These are phyloP conservation scores for Psilopsiagon aurifrons DNA, from an alignment of 2,113 vertebrate genomes.

Conservation along the genomic window DNA sequence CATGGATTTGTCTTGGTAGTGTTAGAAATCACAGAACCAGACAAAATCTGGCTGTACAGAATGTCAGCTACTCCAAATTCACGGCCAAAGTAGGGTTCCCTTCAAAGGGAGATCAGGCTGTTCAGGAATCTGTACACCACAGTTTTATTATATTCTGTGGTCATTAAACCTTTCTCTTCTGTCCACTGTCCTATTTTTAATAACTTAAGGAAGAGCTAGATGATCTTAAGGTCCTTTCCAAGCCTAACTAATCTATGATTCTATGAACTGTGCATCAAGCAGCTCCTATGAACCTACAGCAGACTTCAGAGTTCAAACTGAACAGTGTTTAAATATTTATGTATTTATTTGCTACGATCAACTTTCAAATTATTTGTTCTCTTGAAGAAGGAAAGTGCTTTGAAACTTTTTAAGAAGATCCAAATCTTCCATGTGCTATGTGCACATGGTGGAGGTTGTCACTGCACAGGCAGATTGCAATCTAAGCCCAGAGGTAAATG, in stretches of 20 bases:
- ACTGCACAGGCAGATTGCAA: not conserved
- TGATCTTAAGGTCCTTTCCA: not conserved
- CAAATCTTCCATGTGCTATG: not conserved
- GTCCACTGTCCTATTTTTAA: not conserved
- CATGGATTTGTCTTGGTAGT: not conserved
- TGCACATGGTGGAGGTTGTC: not conserved
- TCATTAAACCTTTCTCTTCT: not conserved
- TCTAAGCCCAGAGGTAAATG: not conserved
- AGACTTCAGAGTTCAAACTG: not conserved
- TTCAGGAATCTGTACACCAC: not conserved
- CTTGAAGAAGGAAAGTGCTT: not conserved
- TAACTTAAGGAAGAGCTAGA: not conserved
- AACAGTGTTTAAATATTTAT: not conserved
- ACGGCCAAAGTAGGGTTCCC: not conserved
- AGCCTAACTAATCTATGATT: not conserved
- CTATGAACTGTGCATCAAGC: not conserved
- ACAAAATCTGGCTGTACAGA: not conserved
- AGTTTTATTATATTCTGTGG: not conserved
- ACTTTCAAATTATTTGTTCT: not conserved
- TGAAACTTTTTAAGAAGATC: not conserved
- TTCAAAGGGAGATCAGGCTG: not conserved
- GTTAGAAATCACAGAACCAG: not conserved
- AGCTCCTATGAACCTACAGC: not conserved
- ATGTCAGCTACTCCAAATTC: not conserved
- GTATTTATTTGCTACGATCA: not conserved